Evolutionary conservation across 2,888 invertebrate species (phyloP), one percentile per base, ranked within the genome.

Genomic region (Pollenia griseotomentosa): DNA sequence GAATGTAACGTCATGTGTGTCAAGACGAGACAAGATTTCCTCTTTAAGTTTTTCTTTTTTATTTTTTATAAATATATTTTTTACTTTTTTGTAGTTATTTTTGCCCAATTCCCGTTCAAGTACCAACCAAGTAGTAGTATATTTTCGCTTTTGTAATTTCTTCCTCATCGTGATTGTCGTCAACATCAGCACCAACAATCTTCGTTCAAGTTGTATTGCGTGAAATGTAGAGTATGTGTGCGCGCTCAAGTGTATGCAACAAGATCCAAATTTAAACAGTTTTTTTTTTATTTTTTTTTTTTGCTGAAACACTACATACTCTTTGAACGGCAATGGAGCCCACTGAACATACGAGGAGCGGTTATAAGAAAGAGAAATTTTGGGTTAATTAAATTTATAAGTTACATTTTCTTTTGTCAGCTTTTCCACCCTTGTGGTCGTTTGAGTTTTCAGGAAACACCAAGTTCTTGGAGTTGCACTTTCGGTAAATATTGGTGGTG

Each of bases 11-110:
- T 81, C 84, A 87, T 87, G 87, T 87, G 81, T 87, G 87, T 87
- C 87, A 87, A 87, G 87, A 87, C 84, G 87, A 81, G 81, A 84
- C 84, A 87, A 87, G 87, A 87, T 87, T 87, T 87, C 87, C 87
- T 84, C 73, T 51, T 86, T 68, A 44, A 74, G 68, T 46, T 51
- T 1, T 23, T 23, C 23, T 33, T n/a, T 40, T 16, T 65, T n/a
- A 44, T 55, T 78, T 63, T 46, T 70, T 44, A 16, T 14, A 44
- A 66, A 68, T 61, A 53, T 19, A 14, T 40, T 71, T 70, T 23
- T 61, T 66, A n/a, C 3, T 19, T 68, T 51, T 63, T 48, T n/a
- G 14, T 7, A n/a, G n/a, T 85, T 66, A 48, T 63, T 84, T 85
- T 74, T 65, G 33, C 63, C 70, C 63, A 71, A 85, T 78, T 83